Evolutionary conservation across 2,888 invertebrate species (phyloP), one percentile per base, ranked within the genome.

Genomic region (Listrodromus nycthemerus): DNA sequence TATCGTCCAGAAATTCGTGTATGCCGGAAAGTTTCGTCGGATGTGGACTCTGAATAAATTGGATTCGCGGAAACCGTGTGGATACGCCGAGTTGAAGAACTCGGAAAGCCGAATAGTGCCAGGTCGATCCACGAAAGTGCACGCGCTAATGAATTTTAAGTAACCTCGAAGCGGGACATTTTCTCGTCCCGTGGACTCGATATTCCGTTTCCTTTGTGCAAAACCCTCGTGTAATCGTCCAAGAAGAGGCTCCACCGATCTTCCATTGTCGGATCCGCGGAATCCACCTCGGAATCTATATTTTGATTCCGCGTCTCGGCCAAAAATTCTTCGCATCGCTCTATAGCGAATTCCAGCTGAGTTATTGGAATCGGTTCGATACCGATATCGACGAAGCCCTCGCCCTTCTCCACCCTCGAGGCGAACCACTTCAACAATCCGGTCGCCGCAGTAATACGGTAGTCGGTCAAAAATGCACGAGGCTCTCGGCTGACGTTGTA

Each of bases 391-490:
- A 87, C 75, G 58, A 87, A 82, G 24, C 84, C 80, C 19, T 81
- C 77, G 16, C 75, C 86, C 21, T 86, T 82, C 73, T 88, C 88
- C 63, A 90, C 83, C 67, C 86, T 89, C n/a, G 88, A 87, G 1
- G 94, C 93, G 69, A 95, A 94, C 94, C 95, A 96, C 90, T 96
- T 96, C 52, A 98, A 92, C 75, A 98, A 93, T 85, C 96, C 96
- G 70, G 96, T 95, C 86, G 97, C 97, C 2, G 97, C 96, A 2
- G 97, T 97, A 74, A 96, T 94, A 90, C 96, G 95, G 91, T 96
- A 98, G 92, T 98, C 98, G 86, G 95, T 95, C 77, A 95, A 91
- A 90, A 96, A 96, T 87, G 96, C 96, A 27, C 95, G 94, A 16
- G 91, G 91, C 87, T 95, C 95, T 16, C 90, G 88, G 65, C 93